These are phyloP conservation scores for Podiceps cristatus DNA, from an alignment of 2,113 vertebrate genomes.

Conservation along the genomic window DNA sequence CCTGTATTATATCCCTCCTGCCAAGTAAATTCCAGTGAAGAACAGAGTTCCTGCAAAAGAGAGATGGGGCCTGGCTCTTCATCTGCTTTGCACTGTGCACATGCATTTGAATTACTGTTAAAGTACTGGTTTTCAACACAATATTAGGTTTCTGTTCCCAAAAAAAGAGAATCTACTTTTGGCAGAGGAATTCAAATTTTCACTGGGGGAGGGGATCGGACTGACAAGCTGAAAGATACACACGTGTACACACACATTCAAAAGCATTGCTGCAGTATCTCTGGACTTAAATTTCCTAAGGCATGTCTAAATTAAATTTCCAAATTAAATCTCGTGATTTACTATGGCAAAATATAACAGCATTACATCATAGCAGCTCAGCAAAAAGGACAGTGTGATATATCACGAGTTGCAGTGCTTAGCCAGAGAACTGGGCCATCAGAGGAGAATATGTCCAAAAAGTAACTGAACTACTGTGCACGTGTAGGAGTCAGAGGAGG, in stretches of 20 bases:
- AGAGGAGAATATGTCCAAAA: not conserved
- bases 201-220: not conserved
- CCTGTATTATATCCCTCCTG: not conserved
- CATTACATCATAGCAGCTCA: not conserved
- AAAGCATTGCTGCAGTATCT: not conserved
- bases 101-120: not conserved
- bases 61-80: not conserved
- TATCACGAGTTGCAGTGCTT: accelerated
- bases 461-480: not conserved
- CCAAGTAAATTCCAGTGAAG: not conserved
- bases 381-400: not conserved
- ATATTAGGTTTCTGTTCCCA: not conserved
- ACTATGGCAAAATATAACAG: not conserved
- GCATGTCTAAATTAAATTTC: not conserved
- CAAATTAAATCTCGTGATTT: not conserved
- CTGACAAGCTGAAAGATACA: too few relatives aligned
- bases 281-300: not conserved
- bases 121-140: not conserved
- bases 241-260: not conserved
- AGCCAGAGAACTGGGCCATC: not conserved
- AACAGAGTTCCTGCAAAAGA: not conserved
- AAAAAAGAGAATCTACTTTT: not conserved
- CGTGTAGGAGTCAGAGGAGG: accelerated
- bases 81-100: accelerated
- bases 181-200: not conserved